These are phyloP conservation scores for Lutraria rhynchaena DNA, from an alignment of 1,140 invertebrate genomes.

Conservation along the genomic window DNA sequence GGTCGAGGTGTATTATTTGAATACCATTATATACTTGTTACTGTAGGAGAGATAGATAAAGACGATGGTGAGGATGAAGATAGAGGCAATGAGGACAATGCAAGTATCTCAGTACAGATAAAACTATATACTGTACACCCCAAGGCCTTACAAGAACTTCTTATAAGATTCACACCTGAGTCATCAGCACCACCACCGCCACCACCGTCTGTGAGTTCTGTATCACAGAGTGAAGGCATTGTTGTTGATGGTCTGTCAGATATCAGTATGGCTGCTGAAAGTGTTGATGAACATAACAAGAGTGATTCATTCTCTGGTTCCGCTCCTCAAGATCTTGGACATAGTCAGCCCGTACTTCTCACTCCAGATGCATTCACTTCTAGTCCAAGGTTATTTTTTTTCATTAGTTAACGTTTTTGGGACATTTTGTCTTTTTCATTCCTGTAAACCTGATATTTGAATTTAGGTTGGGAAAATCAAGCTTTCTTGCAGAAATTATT, in stretches of 20 bases:
- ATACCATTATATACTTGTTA: not conserved
- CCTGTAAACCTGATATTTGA: too few relatives aligned
- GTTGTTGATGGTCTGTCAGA: conserved; percentile 73
- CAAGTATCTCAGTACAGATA: conserved; percentile 59
- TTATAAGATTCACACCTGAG: conserved; percentile 89
- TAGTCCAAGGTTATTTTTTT: conserved; percentile 68
- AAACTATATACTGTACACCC: conserved; percentile 92
- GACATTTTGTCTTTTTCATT: too few relatives aligned
- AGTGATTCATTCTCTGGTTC: conserved; percentile 40
- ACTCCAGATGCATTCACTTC: conserved; percentile 92
- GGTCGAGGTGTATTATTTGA: too few relatives aligned
- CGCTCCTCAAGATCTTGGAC: conserved; percentile 10
- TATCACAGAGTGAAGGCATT: conserved; percentile 81
- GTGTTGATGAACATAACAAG: conserved; percentile 61
- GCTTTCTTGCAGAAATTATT: too few relatives aligned
- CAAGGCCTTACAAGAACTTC: conserved; percentile 93
- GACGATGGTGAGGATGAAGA: conserved; percentile 79
- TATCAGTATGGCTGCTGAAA: conserved; percentile 74
- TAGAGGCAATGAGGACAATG: conserved; percentile 67
- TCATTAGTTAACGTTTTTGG: too few relatives aligned
- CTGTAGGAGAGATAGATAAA: conserved; percentile 76
- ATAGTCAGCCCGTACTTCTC: conserved; percentile 85
- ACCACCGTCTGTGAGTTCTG: conserved; percentile 74
- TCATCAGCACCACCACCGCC: conserved; percentile 65
- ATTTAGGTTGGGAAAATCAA: too few relatives aligned